These are phyloP conservation scores for Argopecten irradians DNA, from an alignment of 1,140 invertebrate species.

Conservation along the genomic window DNA sequence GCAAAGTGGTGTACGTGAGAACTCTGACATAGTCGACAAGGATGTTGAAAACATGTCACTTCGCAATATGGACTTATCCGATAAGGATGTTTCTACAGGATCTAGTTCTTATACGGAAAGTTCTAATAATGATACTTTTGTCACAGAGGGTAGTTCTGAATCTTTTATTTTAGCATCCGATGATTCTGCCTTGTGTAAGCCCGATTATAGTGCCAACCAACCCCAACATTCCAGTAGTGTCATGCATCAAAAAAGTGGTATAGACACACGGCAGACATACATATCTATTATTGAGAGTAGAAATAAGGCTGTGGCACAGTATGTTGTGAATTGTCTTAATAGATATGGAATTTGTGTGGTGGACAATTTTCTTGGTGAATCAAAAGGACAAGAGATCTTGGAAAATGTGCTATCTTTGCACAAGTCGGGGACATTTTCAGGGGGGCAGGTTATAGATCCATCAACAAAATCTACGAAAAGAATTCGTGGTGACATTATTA, in stretches of 20 bases:
- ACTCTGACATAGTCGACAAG: neutral
- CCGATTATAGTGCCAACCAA: slow-evolving; percentile 36
- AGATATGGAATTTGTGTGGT: slow-evolving; percentile 93
- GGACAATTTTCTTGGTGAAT: slow-evolving; percentile 92
- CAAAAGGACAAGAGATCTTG: slow-evolving; percentile 87
- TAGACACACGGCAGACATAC: slow-evolving; percentile 54
- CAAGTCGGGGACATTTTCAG: slow-evolving; percentile 54
- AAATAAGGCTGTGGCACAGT: slow-evolving; percentile 57
- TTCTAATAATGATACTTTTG: neutral
- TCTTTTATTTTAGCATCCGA: slow-evolving; percentile 55
- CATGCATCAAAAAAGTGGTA: slow-evolving; percentile 22
- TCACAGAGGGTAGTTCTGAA: slow-evolving; percentile 54
- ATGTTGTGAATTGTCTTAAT: slow-evolving; percentile 84
- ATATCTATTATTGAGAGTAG: slow-evolving; percentile 56
- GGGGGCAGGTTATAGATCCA: slow-evolving; percentile 54
- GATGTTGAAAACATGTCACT: slow-evolving; percentile 23
- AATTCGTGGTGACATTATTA: slow-evolving; percentile 89
- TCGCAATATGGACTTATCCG: slow-evolving; percentile 20
- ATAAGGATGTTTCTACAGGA: neutral
- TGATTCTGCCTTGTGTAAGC: slow-evolving; percentile 36
- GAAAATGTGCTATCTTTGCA: slow-evolving; percentile 85
- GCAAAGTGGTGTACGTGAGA: slow-evolving; percentile 38
- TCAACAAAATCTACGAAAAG: slow-evolving; percentile 38
- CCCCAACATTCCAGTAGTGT: neutral
- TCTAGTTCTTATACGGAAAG: slow-evolving; percentile 13